These are phyloP conservation scores for Caenorhabditis sulstoni DNA, from an alignment of 2,888 invertebrate genomes.

Conservation along the genomic window DNA sequence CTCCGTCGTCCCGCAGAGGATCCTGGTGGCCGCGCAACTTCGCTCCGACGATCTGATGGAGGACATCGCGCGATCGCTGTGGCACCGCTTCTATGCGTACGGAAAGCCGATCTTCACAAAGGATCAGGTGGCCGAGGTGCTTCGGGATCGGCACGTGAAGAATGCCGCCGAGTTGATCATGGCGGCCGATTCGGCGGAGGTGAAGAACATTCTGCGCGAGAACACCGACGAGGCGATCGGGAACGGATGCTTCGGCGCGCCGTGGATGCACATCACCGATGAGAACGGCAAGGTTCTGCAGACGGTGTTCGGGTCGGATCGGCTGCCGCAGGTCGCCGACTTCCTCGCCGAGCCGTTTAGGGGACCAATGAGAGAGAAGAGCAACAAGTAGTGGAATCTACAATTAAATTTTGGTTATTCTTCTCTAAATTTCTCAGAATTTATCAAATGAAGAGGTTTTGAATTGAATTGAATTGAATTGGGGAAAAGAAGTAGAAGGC, in stretches of 20 bases:
- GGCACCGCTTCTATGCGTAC: constrained; percentile 51
- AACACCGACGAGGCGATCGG: constrained; percentile 57
- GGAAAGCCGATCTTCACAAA: constrained; percentile 56
- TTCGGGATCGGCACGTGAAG: constrained; percentile 40
- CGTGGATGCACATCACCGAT: constrained; percentile 54
- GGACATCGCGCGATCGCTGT: constrained; percentile 40
- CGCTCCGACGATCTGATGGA: constrained; percentile 48
- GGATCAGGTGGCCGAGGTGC: constrained; percentile 45
- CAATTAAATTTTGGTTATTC: neutral
- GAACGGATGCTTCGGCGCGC: constrained; percentile 54
- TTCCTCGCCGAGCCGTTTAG: constrained; percentile 49
- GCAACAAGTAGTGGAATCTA: constrained; percentile 13
- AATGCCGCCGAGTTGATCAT: constrained; percentile 33
- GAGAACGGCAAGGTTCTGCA: constrained; percentile 47
- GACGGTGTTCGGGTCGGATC: constrained; percentile 54
- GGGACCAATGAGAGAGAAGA: constrained; percentile 44
- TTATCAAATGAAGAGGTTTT: constrained; percentile 29
- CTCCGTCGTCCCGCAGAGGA: constrained; percentile 49
- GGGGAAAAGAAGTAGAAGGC: constrained; percentile 18
- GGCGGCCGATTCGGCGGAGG: constrained; percentile 43
- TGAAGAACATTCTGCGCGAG: constrained; percentile 41
- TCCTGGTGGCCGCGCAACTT: constrained; percentile 48
- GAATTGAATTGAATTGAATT: constrained; percentile 1
- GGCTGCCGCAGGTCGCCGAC: constrained; percentile 55
- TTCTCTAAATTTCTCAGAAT: constrained; percentile 8